A percentile compares a stretch with the other conserved stretches of the same genome.
phyloP scores from a whole-genome alignment of 2,797 vertebrate species.

The Urophycis tenuis region DNA sequence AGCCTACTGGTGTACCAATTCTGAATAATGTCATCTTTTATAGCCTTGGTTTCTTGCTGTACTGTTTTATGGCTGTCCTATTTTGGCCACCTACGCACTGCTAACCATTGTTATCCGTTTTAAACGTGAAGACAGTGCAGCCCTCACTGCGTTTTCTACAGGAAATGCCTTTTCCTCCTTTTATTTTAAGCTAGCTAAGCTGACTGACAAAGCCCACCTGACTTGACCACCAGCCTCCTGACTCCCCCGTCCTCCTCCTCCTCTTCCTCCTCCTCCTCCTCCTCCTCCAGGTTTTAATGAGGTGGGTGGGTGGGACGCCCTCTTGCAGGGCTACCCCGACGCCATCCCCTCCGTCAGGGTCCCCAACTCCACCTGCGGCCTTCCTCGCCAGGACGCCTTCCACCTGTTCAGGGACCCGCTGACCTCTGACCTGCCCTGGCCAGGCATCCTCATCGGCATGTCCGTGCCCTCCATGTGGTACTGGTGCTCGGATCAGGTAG shows the following conservation, averaged over 20 bases:
- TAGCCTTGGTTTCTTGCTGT: background rate
- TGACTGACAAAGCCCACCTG: background rate
- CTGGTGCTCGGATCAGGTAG: conserved; percentile 98
- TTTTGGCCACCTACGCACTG: too few species aligned
- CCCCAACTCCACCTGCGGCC: conserved; percentile 84
- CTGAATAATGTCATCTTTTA: background rate
- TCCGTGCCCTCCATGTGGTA: conserved; percentile 94
- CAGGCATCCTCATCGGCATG: conserved; percentile 89
- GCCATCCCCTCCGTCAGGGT: conserved; percentile 77
- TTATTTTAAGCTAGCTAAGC: background rate
- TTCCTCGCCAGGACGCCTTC: conserved; percentile 86
- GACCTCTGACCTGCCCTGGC: conserved; percentile 92
- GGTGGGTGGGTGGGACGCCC: conserved; percentile 80
- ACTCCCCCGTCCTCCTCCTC: background rate
- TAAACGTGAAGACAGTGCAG: background rate
- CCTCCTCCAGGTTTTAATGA: conserved; percentile 75
- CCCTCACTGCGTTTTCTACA: background rate
- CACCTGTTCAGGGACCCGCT: conserved; percentile 88
- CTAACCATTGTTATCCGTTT: background rate
- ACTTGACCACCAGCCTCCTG: background rate
- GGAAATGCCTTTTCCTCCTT: background rate
- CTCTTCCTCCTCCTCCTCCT: conserved; percentile 5
- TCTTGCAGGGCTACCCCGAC: conserved; percentile 74
- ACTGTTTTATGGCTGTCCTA: background rate
- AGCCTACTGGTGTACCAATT: background rate